phyloP scores from a whole-genome alignment of 2,888 invertebrate species.

The Pristionchus entomophagus region DNA sequence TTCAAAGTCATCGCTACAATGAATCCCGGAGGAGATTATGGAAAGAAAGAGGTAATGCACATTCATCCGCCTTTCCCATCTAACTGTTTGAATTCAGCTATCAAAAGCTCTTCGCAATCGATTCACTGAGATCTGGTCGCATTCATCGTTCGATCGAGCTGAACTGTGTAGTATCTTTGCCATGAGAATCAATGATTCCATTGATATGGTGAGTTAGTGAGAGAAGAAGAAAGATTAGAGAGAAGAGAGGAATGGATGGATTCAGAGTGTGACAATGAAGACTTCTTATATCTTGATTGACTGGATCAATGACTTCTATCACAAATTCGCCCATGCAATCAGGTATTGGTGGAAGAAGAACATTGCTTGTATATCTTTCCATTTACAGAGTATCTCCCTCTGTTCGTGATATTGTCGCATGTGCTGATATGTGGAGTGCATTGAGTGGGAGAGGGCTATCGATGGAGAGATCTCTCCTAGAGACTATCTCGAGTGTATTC shows the following conservation, averaged over 20 bases:
- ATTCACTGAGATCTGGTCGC: conserved; percentile 98
- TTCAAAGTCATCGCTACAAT: conserved; percentile 97
- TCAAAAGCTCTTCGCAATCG: conserved; percentile 96
- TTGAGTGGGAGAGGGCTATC: background rate
- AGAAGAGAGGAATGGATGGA: background rate
- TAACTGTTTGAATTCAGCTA: conserved; percentile 79
- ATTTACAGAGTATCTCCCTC: conserved; percentile 65
- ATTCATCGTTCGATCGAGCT: conserved; percentile 83
- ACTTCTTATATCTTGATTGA: conserved; percentile 57
- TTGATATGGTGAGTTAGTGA: background rate
- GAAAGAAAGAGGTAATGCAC: conserved; percentile 89
- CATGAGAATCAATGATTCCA: conserved; percentile 73
- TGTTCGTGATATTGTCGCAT: conserved; percentile 83
- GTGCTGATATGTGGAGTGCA: conserved; percentile 77
- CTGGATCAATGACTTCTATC: conserved; percentile 63
- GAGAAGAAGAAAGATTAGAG: no score
- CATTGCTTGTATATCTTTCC: background rate
- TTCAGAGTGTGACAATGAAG: conserved; percentile 78
- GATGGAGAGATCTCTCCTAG: conserved; percentile 61
- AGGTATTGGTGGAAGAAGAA: conserved; percentile 50
- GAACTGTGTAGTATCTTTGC: conserved; percentile 88
- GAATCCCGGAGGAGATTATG: conserved; percentile 99
- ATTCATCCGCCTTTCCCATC: background rate
- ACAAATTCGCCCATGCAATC: conserved; percentile 62
- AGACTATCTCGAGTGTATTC: conserved; percentile 82